phyloP scores from a whole-genome alignment of 92 coral and sea anemone species.

The Palythoa heliodiscus region DNA sequence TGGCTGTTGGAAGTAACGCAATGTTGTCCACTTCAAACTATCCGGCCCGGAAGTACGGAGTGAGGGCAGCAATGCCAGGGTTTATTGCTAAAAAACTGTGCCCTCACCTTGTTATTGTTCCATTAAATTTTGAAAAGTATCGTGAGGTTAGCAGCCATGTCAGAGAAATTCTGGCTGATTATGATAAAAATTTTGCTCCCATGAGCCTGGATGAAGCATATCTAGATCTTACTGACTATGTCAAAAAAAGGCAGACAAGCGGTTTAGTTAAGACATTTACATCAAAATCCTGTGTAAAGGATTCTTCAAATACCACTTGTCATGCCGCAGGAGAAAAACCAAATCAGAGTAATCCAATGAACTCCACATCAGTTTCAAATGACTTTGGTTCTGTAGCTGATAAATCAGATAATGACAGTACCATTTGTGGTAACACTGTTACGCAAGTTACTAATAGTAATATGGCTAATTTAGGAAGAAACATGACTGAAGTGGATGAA shows the following conservation, averaged over 20 bases:
- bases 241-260: conserved; percentile 59
- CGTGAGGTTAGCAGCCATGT: conserved; percentile 78
- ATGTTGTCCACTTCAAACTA: conserved; percentile 98
- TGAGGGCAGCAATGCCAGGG: conserved; percentile 99
- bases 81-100: conserved; percentile 96
- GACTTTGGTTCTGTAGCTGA: neutral
- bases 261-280: neutral
- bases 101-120: conserved; percentile 85
- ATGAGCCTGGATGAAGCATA: conserved; percentile 97
- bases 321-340: neutral
- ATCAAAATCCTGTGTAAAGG: neutral
- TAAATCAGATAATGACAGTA: neutral
- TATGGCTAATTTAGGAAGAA: neutral
- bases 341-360: neutral
- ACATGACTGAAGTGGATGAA: neutral
- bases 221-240: conserved; percentile 86
- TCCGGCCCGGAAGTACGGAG: conserved; percentile 91
- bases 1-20: conserved; percentile 93
- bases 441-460: neutral
- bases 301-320: neutral
- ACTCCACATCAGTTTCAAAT: neutral
- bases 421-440: neutral
- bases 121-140: conserved; percentile 82
- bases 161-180: conserved; percentile 75
- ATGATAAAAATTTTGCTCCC: conserved; percentile 82